Conservation (phyloP, 1,140 invertebrate genomes). For the Saccostrea glomerata region DNA sequence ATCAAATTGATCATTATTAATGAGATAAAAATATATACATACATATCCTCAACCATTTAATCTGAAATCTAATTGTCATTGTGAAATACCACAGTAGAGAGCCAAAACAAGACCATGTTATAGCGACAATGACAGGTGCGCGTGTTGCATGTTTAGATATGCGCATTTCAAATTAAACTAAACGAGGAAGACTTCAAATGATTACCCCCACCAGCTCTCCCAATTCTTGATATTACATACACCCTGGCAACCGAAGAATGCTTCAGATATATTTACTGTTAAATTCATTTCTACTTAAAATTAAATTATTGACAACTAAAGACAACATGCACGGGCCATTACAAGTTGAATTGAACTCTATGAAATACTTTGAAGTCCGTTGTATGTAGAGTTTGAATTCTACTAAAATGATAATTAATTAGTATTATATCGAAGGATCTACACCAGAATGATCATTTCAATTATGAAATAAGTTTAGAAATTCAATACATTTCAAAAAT, state of each 20-base stretch:
- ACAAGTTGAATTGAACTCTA: too few relatives aligned
- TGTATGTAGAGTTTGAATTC: too few relatives aligned
- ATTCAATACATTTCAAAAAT: too few relatives aligned
- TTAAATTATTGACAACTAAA: too few relatives aligned
- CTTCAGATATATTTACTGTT: too few relatives aligned
- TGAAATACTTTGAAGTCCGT: too few relatives aligned
- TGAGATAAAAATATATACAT: background rate
- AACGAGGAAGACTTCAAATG: background rate
- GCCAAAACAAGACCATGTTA: background rate
- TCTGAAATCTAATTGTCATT: conserved; percentile 6
- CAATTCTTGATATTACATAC: background rate
- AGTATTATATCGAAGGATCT: too few relatives aligned
- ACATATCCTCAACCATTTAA: background rate
- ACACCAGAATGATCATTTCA: too few relatives aligned
- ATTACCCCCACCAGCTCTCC: background rate
- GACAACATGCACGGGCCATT: too few relatives aligned
- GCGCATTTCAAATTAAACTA: background rate
- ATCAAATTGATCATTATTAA: background rate
- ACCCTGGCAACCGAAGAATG: background rate
- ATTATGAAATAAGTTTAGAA: too few relatives aligned
- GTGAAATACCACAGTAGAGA: background rate
- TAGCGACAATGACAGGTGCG: background rate
- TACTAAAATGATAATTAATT: too few relatives aligned
- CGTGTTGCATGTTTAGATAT: background rate
- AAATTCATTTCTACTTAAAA: too few relatives aligned